Conservation (phyloP, 2,797 vertebrate species). For the Knipowitschia caucasica region DNA sequence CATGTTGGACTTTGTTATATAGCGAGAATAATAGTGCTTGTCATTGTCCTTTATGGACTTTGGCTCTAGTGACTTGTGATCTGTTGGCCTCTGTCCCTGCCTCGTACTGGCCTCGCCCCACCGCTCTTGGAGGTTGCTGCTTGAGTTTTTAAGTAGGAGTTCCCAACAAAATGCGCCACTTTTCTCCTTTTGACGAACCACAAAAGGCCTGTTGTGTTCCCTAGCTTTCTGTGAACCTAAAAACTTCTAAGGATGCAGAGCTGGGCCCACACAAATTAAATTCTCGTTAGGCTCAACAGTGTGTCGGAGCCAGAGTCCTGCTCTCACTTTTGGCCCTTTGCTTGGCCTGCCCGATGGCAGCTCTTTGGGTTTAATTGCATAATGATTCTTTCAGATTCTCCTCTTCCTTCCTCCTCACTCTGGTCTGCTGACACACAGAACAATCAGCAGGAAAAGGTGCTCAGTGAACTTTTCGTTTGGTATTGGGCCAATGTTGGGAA, state of each 20-base stretch:
- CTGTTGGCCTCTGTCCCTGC: not conserved
- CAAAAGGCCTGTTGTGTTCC: conserved; percentile 21
- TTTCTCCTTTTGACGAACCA: not conserved
- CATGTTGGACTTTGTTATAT: too few species aligned
- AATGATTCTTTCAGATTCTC: conserved; percentile 44
- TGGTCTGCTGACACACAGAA: conserved; percentile 31
- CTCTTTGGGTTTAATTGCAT: conserved; percentile 37
- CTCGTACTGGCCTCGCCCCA: not conserved
- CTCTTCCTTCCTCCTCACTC: conserved; percentile 47
- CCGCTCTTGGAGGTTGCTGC: not conserved
- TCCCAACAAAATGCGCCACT: conserved; percentile 4
- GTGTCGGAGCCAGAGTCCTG: conserved; percentile 25
- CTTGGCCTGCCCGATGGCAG: conserved; percentile 4
- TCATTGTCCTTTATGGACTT: not conserved
- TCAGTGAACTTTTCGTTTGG: conserved; percentile 10
- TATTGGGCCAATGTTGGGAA: conserved; percentile 39
- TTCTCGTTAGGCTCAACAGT: conserved; percentile 8
- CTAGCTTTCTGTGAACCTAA: conserved; percentile 12
- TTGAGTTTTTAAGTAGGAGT: conserved; percentile 3
- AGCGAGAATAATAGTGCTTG: not conserved
- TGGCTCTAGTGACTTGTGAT: not conserved
- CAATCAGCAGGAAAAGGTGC: conserved; percentile 32
- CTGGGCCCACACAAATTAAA: conserved; percentile 9
- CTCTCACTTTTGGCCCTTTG: conserved; percentile 17
- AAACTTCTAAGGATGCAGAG: conserved; percentile 13